Evolutionary conservation across 2,888 invertebrate species (phyloP).

Genomic region (Trissolcus japonicus): DNA sequence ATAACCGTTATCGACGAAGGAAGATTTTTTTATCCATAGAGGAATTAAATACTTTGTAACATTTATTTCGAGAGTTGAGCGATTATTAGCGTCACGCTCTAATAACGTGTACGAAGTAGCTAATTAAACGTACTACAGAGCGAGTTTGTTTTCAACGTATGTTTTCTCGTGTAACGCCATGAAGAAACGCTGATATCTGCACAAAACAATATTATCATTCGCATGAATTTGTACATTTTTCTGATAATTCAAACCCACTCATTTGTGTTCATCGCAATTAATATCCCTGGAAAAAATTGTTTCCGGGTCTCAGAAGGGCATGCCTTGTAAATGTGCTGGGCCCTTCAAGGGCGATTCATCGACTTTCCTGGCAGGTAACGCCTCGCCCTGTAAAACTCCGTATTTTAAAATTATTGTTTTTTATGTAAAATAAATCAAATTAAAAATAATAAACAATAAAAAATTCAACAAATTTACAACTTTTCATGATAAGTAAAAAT

Average conservation of each 20-base stretch:
- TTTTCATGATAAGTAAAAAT: no score
- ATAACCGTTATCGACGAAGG: slow-evolving; percentile 4
- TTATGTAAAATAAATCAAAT: no score
- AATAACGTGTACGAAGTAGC: slow-evolving; percentile 28
- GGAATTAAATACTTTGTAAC: slow-evolving; percentile 34
- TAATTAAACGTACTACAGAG: slow-evolving; percentile 34
- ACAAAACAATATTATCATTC: slow-evolving; percentile 13
- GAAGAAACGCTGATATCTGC: slow-evolving; percentile 4
- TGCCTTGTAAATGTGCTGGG: no score
- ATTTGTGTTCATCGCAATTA: slow-evolving; percentile 18
- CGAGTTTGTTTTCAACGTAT: slow-evolving; percentile 25
- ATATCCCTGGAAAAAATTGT: no score
- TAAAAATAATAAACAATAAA: no score
- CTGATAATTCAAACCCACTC: background rate
- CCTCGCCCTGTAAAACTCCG: no score
- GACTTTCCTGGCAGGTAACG: no score
- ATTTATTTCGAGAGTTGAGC: slow-evolving; percentile 37
- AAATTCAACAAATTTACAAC: no score
- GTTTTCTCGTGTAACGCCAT: slow-evolving; percentile 10
- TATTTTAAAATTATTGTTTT: no score
- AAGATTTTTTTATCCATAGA: slow-evolving; percentile 4
- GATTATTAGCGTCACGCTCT: slow-evolving; percentile 42
- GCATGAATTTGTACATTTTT: slow-evolving; percentile 14
- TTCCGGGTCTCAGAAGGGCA: no score
- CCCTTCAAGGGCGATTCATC: no score